These are phyloP conservation scores for Muscina levida DNA, from an alignment of 2,888 invertebrate genomes.

Conservation along the genomic window DNA sequence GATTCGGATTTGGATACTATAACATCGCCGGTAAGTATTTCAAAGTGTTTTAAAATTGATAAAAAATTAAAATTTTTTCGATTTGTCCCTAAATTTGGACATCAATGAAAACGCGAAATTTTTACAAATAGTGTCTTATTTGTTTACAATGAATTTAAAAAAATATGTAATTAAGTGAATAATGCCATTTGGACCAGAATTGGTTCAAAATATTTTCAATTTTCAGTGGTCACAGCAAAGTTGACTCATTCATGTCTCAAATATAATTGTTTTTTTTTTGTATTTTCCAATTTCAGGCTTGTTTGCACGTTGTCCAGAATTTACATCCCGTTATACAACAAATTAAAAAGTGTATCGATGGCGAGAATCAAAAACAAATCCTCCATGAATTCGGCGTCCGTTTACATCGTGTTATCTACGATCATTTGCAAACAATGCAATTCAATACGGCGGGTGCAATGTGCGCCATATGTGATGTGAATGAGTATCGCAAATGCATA, in stretches of 20 bases:
- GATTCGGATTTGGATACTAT: constrained; percentile 93
- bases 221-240: too few species aligned
- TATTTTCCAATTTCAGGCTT: constrained; percentile 83
- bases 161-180: too few species aligned
- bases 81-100: too few species aligned
- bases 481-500: constrained; percentile 96
- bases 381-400: constrained; percentile 93
- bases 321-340: constrained; percentile 88
- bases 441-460: constrained; percentile 98
- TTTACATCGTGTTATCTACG: constrained; percentile 96
- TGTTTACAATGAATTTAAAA: too few species aligned
- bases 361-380: constrained; percentile 93
- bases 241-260: too few species aligned
- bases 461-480: constrained; percentile 98
- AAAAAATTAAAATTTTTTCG: too few species aligned
- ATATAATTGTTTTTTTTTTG: background rate
- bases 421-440: constrained; percentile 96
- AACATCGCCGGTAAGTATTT: constrained; percentile 86
- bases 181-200: too few species aligned
- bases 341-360: constrained; percentile 92
- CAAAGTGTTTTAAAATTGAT: background rate
- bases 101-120: too few species aligned
- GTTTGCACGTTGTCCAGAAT: constrained; percentile 90
- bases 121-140: too few species aligned
- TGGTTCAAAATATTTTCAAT: too few species aligned